Percentiles rank a stretch among this genome's conserved stretches.
phyloP scores from a whole-genome alignment of 2,113 vertebrate genomes.

The Porphyrio hochstetteri region DNA sequence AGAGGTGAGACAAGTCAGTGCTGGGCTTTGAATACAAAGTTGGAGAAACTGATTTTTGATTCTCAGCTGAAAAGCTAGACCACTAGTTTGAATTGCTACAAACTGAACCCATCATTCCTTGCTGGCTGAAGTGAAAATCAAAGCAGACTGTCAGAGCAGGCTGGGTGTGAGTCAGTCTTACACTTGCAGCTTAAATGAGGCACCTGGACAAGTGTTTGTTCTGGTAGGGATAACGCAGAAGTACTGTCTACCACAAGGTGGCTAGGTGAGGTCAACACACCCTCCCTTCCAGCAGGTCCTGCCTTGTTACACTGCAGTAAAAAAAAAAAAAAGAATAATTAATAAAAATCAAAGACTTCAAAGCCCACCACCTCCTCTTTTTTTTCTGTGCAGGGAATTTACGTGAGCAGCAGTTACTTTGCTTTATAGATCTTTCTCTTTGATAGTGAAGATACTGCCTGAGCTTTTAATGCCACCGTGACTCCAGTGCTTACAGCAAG shows the following conservation, averaged over 20 bases:
- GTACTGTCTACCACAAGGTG: not conserved
- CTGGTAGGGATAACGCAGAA: not conserved
- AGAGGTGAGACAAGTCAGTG: not conserved
- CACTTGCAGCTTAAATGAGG: not conserved
- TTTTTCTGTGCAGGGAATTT: not conserved
- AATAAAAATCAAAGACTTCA: not conserved
- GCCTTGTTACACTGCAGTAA: not conserved
- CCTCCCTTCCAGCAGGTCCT: not conserved
- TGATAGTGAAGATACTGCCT: not conserved
- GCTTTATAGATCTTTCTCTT: not conserved
- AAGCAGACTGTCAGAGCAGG: not conserved
- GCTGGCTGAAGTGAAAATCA: not conserved
- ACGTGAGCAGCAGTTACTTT: not conserved
- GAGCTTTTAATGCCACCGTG: not conserved
- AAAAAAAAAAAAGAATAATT: not conserved
- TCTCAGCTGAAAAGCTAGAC: not conserved
- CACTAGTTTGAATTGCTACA: not conserved
- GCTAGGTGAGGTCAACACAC: not conserved
- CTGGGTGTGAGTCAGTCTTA: not conserved
- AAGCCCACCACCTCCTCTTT: not conserved
- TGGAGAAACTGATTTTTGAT: not conserved
- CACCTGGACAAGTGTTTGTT: not conserved
- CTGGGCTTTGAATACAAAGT: not conserved
- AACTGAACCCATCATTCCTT: not conserved
- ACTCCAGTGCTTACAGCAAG: not conserved